phyloP scores from a whole-genome alignment of 2,113 vertebrate species.

The Holacanthus passer region DNA sequence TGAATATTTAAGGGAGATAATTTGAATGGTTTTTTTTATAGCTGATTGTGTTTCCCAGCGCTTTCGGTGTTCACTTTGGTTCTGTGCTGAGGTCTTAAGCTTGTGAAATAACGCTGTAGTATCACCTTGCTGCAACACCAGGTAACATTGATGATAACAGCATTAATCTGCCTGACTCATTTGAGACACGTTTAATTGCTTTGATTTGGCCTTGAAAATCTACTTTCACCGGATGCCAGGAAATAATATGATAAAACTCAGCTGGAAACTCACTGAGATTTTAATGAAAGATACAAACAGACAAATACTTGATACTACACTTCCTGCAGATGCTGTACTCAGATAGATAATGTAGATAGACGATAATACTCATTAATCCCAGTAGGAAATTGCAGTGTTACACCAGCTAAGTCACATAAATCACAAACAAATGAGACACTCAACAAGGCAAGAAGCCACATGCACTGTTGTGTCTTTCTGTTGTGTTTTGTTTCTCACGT shows the following conservation, averaged over 20 bases:
- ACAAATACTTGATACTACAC: neutral
- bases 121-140: neutral
- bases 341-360: neutral
- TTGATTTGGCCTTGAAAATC: neutral
- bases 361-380: neutral
- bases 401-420: neutral
- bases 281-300: neutral
- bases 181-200: slow-evolving; percentile 6
- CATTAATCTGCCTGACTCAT: neutral
- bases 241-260: slow-evolving; percentile 4
- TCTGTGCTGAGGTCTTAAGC: neutral
- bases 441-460: neutral
- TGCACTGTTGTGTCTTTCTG: neutral
- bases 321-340: neutral
- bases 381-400: too few relatives aligned
- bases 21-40: neutral
- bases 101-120: neutral
- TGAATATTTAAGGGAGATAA: neutral
- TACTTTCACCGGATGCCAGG: neutral
- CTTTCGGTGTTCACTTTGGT: neutral
- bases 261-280: neutral
- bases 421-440: neutral
- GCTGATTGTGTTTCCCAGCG: neutral
- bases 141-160: neutral
- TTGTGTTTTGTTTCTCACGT: neutral